Percentiles rank a stretch among this genome's conserved stretches.
phyloP scores from a whole-genome alignment of 2,113 vertebrate species.

The Promerops cafer region DNA sequence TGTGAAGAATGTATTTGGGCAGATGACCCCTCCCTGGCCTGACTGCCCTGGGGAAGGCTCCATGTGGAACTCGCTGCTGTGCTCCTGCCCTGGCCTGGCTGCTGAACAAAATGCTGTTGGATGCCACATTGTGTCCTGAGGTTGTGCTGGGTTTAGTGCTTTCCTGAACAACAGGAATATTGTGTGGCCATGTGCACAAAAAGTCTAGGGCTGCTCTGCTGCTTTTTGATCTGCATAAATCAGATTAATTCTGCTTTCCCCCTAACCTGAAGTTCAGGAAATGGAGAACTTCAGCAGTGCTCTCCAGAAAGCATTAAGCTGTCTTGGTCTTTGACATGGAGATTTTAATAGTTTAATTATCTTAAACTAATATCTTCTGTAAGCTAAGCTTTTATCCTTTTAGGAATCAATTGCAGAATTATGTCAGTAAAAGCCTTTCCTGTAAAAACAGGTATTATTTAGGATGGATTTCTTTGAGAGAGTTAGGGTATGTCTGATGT shows the following conservation, averaged over 20 bases:
- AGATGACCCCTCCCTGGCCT: not conserved
- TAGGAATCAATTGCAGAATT: not conserved
- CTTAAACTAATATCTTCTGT: slow-evolving; percentile 28
- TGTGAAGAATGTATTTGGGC: not conserved
- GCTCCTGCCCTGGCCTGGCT: not conserved
- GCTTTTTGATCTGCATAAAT: not conserved
- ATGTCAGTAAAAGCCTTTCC: not conserved
- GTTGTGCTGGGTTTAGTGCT: not conserved
- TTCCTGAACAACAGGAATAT: not conserved
- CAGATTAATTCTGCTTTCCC: not conserved
- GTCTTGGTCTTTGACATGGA: slow-evolving; percentile 11
- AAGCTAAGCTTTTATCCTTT: slow-evolving; percentile 23
- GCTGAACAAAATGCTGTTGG: not conserved
- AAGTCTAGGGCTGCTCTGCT: not conserved
- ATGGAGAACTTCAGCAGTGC: not conserved
- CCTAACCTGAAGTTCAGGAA: slow-evolving; percentile 50
- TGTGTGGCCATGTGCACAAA: not conserved
- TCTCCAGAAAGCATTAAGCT: slow-evolving; percentile 17
- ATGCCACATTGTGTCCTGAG: not conserved
- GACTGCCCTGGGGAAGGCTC: rapidly evolving
- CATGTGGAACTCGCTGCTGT: rapidly evolving
- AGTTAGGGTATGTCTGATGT: not conserved
- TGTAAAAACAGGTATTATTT: not conserved
- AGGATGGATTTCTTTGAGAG: not conserved
- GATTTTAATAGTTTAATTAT: slow-evolving; percentile 43